Evolutionary conservation across 2,888 invertebrate genomes (phyloP), one percentile per base, ranked within the genome.

Genomic region (Ceriagrion tenellum): DNA sequence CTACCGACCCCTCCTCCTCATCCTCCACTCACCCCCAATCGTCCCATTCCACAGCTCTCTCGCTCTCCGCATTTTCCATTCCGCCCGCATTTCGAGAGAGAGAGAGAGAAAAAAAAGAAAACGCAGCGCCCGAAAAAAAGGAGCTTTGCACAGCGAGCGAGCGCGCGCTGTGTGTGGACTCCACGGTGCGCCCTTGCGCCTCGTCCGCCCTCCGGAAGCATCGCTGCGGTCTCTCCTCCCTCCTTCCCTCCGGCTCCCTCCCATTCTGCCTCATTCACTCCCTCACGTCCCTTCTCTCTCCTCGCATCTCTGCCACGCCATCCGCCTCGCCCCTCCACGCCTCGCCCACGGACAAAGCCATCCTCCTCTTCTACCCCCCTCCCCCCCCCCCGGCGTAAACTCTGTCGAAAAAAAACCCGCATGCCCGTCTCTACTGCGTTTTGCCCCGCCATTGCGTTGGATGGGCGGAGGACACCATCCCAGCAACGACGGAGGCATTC

Each of bases 51-150:
- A 26, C 69, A n/a, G 69, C 69, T 35, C 81, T n/a, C n/a, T 55
- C 3, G n/a, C 74, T 35, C 81, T 55, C n/a, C 89, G 55, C 55
- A 89, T 89, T 89, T 89, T 26, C 55, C 55, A 89, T 89, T 89
- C 89, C 89, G 89, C 55, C 55, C 89, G 26, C 89, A 55, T 89
- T 89, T 89, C 89, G 55, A 55, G 35, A 13, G 89, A 26, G 40
- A 89, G 55, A 55, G 35, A 13, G 89, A 26, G 40, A 89, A 89
- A 89, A 89, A 55, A 20, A 59, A 59, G 59, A 59, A 20, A 59
- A 59, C 59, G 59, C n/a, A 55, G 55, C 55, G 55, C 26, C 55
- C 55, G 47, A 88, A 89, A 89, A 89, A 89, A 81, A 81, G 81
- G 30, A 81, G 30, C 81, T 81, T 81, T 81, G 81, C 81, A 35